Percentiles rank a stretch among this genome's conserved stretches.
Evolutionary conservation across 2,113 vertebrate species (phyloP).

Genomic region (Andinoacara biseriatus): DNA sequence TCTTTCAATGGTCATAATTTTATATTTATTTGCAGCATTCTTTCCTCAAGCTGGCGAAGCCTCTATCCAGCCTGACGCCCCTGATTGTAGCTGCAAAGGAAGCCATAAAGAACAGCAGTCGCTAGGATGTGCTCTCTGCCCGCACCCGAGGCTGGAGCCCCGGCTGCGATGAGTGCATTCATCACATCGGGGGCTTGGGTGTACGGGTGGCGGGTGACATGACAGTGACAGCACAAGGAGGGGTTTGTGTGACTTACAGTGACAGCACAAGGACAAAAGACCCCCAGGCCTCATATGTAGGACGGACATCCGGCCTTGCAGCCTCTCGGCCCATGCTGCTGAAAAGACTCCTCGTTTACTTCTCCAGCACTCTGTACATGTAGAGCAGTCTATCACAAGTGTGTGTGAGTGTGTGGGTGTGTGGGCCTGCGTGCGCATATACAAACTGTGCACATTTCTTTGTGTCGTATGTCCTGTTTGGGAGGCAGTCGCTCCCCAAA

Average conservation of each 20-base stretch:
- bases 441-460: slow-evolving; percentile 58
- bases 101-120: slow-evolving; percentile 99
- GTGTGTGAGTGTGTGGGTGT: slow-evolving; percentile 25
- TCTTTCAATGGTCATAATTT: neutral
- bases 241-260: slow-evolving; percentile 55
- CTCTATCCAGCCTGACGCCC: slow-evolving; percentile 97
- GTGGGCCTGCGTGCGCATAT: slow-evolving; percentile 27
- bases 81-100: slow-evolving; percentile 99
- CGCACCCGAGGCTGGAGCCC: slow-evolving; percentile 64
- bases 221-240: slow-evolving; percentile 59
- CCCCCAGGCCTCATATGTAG: slow-evolving; percentile 58
- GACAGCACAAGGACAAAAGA: slow-evolving; percentile 64
- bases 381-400: slow-evolving; percentile 67
- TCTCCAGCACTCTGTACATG: slow-evolving; percentile 76
- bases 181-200: slow-evolving; percentile 52
- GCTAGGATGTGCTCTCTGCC: slow-evolving; percentile 79
- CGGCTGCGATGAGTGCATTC: slow-evolving; percentile 51
- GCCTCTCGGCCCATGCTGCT: slow-evolving; percentile 66
- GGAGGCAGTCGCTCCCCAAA: slow-evolving; percentile 25
- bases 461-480: slow-evolving; percentile 52
- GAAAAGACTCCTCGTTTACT: slow-evolving; percentile 70
- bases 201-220: slow-evolving; percentile 49
- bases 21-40: slow-evolving; percentile 85
- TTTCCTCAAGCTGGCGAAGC: slow-evolving; percentile 99
- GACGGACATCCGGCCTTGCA: slow-evolving; percentile 69